Evolutionary conservation across 30 jellyfish, hydroid and myxozoan species (phyloP).

Genomic region (Aurelia aurita complex sp. Pacific): DNA sequence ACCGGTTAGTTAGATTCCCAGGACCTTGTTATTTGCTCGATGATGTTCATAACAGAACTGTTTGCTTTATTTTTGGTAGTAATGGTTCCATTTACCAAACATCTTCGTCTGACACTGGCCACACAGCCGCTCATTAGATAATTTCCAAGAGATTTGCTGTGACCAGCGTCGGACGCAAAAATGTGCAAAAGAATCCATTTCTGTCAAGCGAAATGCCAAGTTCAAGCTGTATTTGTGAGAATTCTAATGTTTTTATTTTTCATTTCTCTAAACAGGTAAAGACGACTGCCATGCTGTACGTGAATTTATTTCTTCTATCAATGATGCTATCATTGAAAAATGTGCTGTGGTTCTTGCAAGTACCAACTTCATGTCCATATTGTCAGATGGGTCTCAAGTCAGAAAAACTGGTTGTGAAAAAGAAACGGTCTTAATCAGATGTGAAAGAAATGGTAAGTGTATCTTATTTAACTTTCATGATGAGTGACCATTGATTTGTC

Average conservation of each 20-base stretch:
- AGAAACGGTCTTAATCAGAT: conserved; percentile 29
- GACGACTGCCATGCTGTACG: conserved; percentile 12
- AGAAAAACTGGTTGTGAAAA: conserved; percentile 40
- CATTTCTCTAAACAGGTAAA: too few species aligned
- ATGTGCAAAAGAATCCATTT: too few species aligned
- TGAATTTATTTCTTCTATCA: conserved; percentile 10
- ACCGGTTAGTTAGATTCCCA: background rate
- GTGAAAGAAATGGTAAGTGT: conserved; percentile 22
- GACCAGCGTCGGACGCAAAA: too few species aligned
- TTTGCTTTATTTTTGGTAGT: background rate
- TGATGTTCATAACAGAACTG: background rate
- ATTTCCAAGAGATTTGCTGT: too few species aligned
- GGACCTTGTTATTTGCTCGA: background rate
- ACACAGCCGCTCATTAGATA: conserved; percentile 1
- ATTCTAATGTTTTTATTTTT: too few species aligned
- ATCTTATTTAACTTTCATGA: background rate
- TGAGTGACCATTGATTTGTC: background rate
- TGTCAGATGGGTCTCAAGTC: conserved; percentile 67
- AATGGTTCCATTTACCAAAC: background rate
- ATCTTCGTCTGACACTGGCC: background rate
- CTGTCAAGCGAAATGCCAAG: too few species aligned
- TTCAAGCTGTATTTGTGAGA: too few species aligned
- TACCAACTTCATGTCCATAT: conserved; percentile 35
- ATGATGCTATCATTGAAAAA: conserved; percentile 9
- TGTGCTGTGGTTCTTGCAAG: conserved; percentile 56